A percentile compares a stretch with the other conserved stretches of the same genome.
Conservation (phyloP, 2,888 invertebrate species). For the Bombylius discolor region DNA sequence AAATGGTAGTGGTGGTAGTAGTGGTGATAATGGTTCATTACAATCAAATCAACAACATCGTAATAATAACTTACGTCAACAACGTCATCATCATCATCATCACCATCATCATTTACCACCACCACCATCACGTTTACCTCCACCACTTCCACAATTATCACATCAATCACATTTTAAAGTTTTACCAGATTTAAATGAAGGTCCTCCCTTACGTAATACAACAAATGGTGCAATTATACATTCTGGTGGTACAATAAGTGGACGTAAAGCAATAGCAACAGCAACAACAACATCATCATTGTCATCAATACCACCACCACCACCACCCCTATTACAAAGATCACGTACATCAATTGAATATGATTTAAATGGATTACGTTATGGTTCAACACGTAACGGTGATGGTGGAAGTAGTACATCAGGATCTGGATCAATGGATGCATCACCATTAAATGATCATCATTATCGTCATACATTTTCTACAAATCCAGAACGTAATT, state of each 20-base stretch:
- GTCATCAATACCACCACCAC: not conserved
- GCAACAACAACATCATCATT: constrained; percentile 9
- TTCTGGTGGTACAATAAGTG: constrained; percentile 71
- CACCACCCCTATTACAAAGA: constrained; percentile 14
- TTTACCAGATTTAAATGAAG: constrained; percentile 53
- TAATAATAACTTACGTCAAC: not conserved
- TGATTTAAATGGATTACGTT: constrained; percentile 29
- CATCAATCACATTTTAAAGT: constrained; percentile 40
- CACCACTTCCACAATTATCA: constrained; percentile 2
- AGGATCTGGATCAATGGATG: too few relatives aligned
- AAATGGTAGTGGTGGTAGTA: not conserved
- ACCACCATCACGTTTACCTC: not conserved
- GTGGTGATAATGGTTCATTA: not conserved
- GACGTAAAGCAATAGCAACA: constrained; percentile 37
- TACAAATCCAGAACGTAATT: too few relatives aligned
- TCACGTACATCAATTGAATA: constrained; percentile 18
- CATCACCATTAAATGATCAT: too few relatives aligned
- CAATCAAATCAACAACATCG: not conserved
- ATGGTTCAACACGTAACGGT: not conserved
- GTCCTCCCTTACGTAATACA: constrained; percentile 51
- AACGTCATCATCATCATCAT: constrained; percentile 2
- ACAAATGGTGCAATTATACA: constrained; percentile 73
- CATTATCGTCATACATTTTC: too few relatives aligned
- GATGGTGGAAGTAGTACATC: too few relatives aligned
- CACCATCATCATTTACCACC: not conserved